Conservation (phyloP, 2,113 vertebrate genomes). For the Desmodus rotundus region DNA sequence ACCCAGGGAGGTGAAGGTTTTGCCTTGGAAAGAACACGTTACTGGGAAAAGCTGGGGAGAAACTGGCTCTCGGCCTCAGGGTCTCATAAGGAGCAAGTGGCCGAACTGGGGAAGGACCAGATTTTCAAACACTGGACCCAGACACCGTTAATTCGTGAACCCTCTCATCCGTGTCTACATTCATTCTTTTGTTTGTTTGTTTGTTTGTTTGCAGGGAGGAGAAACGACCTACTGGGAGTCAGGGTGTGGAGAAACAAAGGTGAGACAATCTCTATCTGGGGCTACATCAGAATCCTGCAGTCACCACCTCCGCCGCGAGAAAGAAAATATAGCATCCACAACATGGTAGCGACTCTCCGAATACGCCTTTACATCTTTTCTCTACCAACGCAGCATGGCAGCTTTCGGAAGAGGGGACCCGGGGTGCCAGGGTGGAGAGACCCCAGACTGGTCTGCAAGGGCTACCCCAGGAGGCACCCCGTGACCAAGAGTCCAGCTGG, state of each 20-base stretch:
- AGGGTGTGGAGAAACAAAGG: neutral
- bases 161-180: neutral
- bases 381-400: neutral
- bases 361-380: neutral
- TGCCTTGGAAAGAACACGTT: neutral
- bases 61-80: neutral
- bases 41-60: neutral
- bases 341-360: neutral
- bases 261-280: neutral
- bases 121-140: neutral
- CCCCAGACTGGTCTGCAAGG: neutral
- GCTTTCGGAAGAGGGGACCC: rapidly evolving
- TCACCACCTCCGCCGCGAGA: neutral
- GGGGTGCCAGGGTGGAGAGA: rapidly evolving
- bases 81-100: neutral
- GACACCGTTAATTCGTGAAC: neutral
- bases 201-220: neutral
- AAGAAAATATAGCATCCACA: neutral
- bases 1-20: neutral
- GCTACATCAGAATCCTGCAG: neutral
- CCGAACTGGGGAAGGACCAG: no score
- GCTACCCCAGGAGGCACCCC: rapidly evolving
- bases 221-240: neutral
- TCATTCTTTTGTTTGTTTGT: neutral
- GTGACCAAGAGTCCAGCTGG: neutral